These are phyloP conservation scores for Brenthis ino DNA, from an alignment of 2,888 invertebrate species.

Conservation along the genomic window DNA sequence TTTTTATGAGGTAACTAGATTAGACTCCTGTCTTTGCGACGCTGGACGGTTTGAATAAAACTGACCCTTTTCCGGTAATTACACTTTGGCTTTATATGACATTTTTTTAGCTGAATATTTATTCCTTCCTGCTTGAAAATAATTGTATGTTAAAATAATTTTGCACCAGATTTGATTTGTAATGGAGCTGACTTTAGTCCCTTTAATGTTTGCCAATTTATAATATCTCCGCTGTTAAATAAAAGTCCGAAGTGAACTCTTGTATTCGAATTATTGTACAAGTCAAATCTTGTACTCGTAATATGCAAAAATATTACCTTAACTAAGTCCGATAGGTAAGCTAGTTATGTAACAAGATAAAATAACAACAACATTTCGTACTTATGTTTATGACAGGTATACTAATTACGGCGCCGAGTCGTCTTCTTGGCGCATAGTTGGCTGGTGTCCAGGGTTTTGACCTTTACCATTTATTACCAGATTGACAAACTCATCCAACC, in stretches of 20 bases:
- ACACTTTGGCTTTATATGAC: slow-evolving; percentile 18
- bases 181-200: not conserved
- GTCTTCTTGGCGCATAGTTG: slow-evolving; percentile 31
- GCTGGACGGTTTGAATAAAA: slow-evolving; percentile 26
- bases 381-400: slow-evolving; percentile 31
- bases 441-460: slow-evolving; percentile 36
- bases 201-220: too few species aligned
- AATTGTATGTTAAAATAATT: slow-evolving; percentile 7
- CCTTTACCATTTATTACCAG: slow-evolving; percentile 37
- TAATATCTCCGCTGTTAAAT: too few species aligned
- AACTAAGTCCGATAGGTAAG: not conserved
- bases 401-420: slow-evolving; percentile 32
- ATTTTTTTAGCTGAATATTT: slow-evolving; percentile 10
- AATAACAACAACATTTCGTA: slow-evolving; percentile 20
- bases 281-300: not conserved
- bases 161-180: not conserved
- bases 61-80: slow-evolving; percentile 27
- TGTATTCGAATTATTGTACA: too few species aligned
- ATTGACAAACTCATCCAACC: slow-evolving; percentile 38
- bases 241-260: too few species aligned
- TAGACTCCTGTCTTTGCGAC: slow-evolving; percentile 34
- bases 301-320: slow-evolving; percentile 4
- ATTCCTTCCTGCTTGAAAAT: slow-evolving; percentile 3
- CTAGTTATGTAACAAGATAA: slow-evolving; percentile 9
- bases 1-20: slow-evolving; percentile 42